Conservation (phyloP, 2,888 invertebrate species). For the Ormyrus pomaceus region DNA sequence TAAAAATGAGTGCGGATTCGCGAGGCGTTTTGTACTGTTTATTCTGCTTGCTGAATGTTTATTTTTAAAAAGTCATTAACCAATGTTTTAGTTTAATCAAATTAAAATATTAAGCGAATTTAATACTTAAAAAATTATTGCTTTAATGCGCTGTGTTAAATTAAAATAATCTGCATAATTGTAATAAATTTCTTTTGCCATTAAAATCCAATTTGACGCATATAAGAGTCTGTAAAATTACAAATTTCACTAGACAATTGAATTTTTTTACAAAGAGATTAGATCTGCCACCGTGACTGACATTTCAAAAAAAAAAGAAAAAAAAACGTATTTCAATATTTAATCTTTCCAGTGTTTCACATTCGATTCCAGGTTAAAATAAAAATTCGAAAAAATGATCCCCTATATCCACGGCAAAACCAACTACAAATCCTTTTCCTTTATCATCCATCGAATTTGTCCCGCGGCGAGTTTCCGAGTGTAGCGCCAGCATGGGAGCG, state of each 20-base stretch:
- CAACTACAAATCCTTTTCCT: constrained; percentile 48
- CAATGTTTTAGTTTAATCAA: too few species aligned
- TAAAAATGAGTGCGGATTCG: too few species aligned
- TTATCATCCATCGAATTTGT: constrained; percentile 52
- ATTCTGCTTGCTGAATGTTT: too few species aligned
- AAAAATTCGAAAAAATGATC: constrained; percentile 33
- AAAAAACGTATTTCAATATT: constrained; percentile 30
- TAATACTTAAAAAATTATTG: too few species aligned
- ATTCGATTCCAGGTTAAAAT: constrained; percentile 32
- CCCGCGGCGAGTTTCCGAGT: constrained; percentile 23
- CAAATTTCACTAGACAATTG: neutral
- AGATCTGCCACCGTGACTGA: constrained; percentile 10
- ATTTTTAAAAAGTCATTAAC: too few species aligned
- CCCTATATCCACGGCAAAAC: constrained; percentile 12
- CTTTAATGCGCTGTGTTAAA: too few species aligned
- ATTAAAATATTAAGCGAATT: too few species aligned
- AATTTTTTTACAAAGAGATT: neutral
- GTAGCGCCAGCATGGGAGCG: neutral
- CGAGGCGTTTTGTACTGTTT: too few species aligned
- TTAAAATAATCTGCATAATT: too few species aligned
- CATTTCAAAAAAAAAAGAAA: neutral
- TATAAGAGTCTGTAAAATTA: neutral
- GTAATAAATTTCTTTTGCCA: neutral
- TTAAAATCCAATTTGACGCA: neutral
- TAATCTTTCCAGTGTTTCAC: constrained; percentile 30